phyloP scores from a whole-genome alignment of 2,888 invertebrate genomes.

The Charanyca ferruginea region DNA sequence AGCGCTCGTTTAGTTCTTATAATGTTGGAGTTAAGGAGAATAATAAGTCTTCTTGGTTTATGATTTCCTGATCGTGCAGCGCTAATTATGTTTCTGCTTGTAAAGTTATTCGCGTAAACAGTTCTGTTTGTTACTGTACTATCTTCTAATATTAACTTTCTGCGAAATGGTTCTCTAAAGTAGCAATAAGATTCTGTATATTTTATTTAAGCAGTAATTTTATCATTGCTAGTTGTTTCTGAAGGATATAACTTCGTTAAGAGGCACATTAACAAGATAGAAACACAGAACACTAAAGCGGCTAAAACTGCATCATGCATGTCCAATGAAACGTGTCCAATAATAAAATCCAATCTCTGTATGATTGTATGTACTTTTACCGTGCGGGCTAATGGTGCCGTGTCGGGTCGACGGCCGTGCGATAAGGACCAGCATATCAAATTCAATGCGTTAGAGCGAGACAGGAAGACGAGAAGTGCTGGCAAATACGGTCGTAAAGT shows the following conservation, averaged over 20 bases:
- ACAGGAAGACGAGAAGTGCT: slow-evolving; percentile 69
- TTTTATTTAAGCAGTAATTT: not conserved
- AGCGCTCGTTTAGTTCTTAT: slow-evolving; percentile 53
- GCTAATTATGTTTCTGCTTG: slow-evolving; percentile 50
- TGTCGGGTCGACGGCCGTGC: slow-evolving; percentile 83
- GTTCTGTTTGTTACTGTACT: slow-evolving; percentile 30
- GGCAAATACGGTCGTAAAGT: slow-evolving; percentile 83
- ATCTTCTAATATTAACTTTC: slow-evolving; percentile 32
- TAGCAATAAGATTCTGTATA: slow-evolving; percentile 14
- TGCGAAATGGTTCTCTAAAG: slow-evolving; percentile 21
- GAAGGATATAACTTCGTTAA: slow-evolving; percentile 9
- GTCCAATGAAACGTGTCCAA: slow-evolving; percentile 67
- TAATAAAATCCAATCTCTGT: slow-evolving; percentile 71
- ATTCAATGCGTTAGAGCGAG: slow-evolving; percentile 60
- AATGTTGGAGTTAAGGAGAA: slow-evolving; percentile 41
- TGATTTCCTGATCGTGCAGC: slow-evolving; percentile 56
- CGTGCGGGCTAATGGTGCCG: slow-evolving; percentile 73
- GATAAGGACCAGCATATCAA: slow-evolving; percentile 66
- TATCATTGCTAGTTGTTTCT: not conserved
- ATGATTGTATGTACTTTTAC: slow-evolving; percentile 74
- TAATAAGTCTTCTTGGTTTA: slow-evolving; percentile 54
- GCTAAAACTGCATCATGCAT: slow-evolving; percentile 57
- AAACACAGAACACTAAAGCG: slow-evolving; percentile 30
- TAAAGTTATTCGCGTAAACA: slow-evolving; percentile 34
- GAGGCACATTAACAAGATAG: slow-evolving; percentile 16